These are phyloP conservation scores for Ochotona curzoniae DNA, from an alignment of 2,113 vertebrate species.

Conservation along the genomic window DNA sequence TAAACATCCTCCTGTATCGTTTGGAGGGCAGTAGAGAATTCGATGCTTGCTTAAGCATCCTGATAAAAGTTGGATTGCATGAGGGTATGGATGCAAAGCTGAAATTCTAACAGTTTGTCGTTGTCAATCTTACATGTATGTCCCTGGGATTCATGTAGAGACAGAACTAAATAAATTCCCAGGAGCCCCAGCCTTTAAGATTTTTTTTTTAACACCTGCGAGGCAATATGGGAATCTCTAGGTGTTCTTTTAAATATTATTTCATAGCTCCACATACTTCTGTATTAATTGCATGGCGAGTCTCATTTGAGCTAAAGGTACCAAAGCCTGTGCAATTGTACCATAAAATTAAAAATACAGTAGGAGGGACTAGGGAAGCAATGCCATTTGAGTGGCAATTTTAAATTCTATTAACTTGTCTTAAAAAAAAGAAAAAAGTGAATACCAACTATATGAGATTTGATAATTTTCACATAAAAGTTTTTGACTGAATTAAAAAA, in stretches of 20 bases:
- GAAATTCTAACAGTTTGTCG: background rate
- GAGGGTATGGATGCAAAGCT: background rate
- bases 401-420: too few species aligned
- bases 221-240: background rate
- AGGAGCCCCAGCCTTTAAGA: background rate
- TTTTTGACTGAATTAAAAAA: too few species aligned
- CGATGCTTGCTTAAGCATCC: background rate
- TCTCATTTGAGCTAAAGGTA: conserved; percentile 6
- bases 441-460: too few species aligned
- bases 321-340: too few species aligned
- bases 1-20: background rate
- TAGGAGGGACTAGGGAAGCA: too few species aligned
- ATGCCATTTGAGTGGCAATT: too few species aligned
- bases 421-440: too few species aligned
- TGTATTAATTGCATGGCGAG: background rate
- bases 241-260: background rate
- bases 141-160: background rate
- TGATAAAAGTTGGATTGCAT: background rate
- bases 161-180: background rate
- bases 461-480: too few species aligned
- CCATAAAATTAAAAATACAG: too few species aligned
- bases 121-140: background rate
- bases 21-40: conserved; percentile 40
- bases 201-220: background rate
- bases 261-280: background rate